phyloP scores from a whole-genome alignment of 2,888 invertebrate species.

The Dinocampus coccinellae region DNA sequence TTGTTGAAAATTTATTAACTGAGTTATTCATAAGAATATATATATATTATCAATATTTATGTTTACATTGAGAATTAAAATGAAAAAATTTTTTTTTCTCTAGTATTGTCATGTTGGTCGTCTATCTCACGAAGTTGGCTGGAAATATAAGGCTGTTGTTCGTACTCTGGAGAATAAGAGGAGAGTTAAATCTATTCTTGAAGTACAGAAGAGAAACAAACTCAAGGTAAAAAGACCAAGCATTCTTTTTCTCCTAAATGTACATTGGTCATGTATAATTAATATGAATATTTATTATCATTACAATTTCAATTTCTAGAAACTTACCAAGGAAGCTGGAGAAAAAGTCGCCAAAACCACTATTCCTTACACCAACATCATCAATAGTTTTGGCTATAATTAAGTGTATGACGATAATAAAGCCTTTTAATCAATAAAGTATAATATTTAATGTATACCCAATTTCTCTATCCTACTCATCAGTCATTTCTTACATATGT shows the following conservation, averaged over 20 bases:
- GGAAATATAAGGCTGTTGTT: constrained; percentile 98
- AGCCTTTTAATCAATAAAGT: constrained; percentile 2
- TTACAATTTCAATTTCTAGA: constrained; percentile 72
- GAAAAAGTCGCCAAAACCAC: constrained; percentile 85
- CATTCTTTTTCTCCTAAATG: neutral
- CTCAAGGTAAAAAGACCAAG: constrained; percentile 84
- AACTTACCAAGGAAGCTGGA: constrained; percentile 86
- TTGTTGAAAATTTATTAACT: constrained; percentile 59
- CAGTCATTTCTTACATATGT: no score
- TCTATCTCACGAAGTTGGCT: constrained; percentile 98
- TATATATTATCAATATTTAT: constrained; percentile 13
- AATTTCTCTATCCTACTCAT: no score
- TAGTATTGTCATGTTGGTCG: constrained; percentile 96
- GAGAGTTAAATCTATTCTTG: constrained; percentile 85
- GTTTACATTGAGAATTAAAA: constrained; percentile 27
- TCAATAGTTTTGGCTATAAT: constrained; percentile 90
- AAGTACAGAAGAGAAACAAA: constrained; percentile 82
- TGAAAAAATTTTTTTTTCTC: constrained; percentile 54
- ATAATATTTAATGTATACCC: no score
- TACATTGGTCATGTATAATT: no score
- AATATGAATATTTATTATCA: no score
- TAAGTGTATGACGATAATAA: constrained; percentile 61
- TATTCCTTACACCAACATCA: constrained; percentile 87
- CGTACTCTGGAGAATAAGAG: constrained; percentile 96
- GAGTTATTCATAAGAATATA: constrained; percentile 48